These are phyloP conservation scores for Ophion ellenae DNA, from an alignment of 2,888 invertebrate species.

Conservation along the genomic window DNA sequence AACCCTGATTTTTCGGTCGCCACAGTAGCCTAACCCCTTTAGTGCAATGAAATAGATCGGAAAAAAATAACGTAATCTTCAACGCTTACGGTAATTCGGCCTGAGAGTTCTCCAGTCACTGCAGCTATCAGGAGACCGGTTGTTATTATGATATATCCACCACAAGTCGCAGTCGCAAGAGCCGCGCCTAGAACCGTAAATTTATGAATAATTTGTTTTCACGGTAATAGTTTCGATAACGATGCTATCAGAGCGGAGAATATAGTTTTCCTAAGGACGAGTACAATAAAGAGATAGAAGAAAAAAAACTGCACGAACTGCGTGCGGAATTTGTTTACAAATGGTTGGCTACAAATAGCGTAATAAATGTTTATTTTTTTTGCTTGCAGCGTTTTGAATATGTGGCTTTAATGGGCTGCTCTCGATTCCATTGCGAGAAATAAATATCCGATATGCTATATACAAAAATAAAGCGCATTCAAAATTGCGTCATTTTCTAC, in stretches of 20 bases:
- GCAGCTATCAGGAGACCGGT: slow-evolving; percentile 88
- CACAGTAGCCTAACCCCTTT: neutral
- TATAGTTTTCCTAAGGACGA: neutral
- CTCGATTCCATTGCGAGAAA: too few relatives aligned
- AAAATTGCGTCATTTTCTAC: too few relatives aligned
- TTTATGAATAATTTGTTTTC: slow-evolving; percentile 18
- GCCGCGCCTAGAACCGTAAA: slow-evolving; percentile 79
- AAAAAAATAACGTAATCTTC: neutral
- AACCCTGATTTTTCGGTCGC: too few relatives aligned
- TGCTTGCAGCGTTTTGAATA: too few relatives aligned
- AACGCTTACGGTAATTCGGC: slow-evolving; percentile 85
- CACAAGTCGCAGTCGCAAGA: slow-evolving; percentile 81
- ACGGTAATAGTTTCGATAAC: neutral
- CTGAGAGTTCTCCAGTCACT: slow-evolving; percentile 87
- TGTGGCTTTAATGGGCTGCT: too few relatives aligned
- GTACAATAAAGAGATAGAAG: neutral
- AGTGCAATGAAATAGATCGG: neutral
- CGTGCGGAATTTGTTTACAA: too few relatives aligned
- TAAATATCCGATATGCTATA: too few relatives aligned
- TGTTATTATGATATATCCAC: slow-evolving; percentile 89
- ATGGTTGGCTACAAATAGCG: too few relatives aligned
- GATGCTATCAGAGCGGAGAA: neutral
- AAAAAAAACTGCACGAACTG: too few relatives aligned
- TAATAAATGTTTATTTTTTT: too few relatives aligned
- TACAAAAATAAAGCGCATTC: too few relatives aligned